Percentiles rank a stretch among this genome's conserved stretches.
phyloP scores from a whole-genome alignment of 2,113 vertebrate genomes.

The Nasalis larvatus region DNA sequence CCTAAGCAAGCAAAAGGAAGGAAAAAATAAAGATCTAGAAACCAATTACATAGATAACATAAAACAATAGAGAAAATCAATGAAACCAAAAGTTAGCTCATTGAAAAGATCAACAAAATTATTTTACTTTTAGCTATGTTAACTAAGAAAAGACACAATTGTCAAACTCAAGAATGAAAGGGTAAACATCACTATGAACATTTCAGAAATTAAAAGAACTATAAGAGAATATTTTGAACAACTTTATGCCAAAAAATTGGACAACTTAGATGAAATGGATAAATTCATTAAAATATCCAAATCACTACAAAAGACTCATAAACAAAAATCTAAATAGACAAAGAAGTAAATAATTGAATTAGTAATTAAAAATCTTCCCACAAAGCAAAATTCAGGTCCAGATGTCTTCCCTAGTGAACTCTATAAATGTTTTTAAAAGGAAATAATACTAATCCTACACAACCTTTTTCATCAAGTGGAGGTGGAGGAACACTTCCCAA shows the following conservation, averaged over 20 bases:
- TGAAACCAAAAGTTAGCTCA: not conserved
- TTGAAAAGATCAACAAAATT: not conserved
- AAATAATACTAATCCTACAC: not conserved
- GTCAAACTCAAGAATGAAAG: not conserved
- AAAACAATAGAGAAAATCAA: slow-evolving; percentile 9
- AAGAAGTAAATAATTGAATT: not conserved
- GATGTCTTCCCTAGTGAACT: not conserved
- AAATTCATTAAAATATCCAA: not conserved
- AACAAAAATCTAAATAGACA: not conserved
- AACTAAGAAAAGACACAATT: not conserved
- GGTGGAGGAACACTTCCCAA: not conserved
- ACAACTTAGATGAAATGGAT: not conserved
- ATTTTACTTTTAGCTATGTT: not conserved
- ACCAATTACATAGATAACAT: not conserved
- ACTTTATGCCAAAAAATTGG: not conserved
- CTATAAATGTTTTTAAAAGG: not conserved
- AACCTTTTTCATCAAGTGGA: not conserved
- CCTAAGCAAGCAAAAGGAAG: not conserved
- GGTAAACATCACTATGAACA: not conserved
- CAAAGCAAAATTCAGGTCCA: not conserved
- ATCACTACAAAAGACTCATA: not conserved
- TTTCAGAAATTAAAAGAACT: slow-evolving; percentile 17
- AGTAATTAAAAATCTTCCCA: not conserved
- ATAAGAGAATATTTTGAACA: not conserved
- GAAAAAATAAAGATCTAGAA: not conserved